A percentile compares a stretch with the other conserved stretches of the same genome.
phyloP scores from a whole-genome alignment of 2,113 vertebrate genomes.

The Peromyscus leucopus region DNA sequence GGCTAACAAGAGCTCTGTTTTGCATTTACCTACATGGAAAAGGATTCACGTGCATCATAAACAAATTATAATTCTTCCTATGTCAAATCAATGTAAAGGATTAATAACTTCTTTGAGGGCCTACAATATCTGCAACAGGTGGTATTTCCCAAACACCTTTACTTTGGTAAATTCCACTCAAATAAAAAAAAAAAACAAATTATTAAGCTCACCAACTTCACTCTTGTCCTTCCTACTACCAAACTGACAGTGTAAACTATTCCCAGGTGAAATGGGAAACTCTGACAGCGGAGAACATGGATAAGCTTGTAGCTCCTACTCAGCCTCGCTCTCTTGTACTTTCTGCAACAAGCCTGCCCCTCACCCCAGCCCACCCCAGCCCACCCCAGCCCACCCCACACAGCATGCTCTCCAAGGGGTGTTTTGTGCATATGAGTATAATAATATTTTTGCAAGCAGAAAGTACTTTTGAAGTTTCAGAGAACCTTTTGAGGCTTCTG shows the following conservation, averaged over 20 bases:
- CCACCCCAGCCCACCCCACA: neutral
- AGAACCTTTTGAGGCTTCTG: neutral
- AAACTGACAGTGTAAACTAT: neutral
- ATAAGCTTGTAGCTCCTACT: neutral
- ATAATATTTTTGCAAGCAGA: neutral
- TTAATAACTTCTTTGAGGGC: neutral
- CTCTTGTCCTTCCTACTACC: neutral
- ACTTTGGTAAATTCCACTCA: slow-evolving; percentile 1
- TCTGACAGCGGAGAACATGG: neutral
- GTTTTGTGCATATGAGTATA: neutral
- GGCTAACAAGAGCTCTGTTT: neutral
- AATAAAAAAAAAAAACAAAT: slow-evolving; percentile 43
- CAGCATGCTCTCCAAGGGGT: neutral
- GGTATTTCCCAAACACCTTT: neutral
- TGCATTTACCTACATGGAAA: slow-evolving; percentile 6
- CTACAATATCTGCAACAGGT: neutral
- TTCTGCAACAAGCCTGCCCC: neutral
- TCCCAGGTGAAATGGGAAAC: neutral
- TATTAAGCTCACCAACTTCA: neutral
- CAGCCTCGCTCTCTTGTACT: neutral
- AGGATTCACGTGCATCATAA: neutral
- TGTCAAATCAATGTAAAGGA: neutral
- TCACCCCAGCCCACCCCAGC: neutral
- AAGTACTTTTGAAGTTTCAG: neutral
- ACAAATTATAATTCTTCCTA: neutral